A percentile compares a stretch with the other conserved stretches of the same genome.
Evolutionary conservation across 2,888 invertebrate genomes (phyloP).

Genomic region (Mythimna pallens): DNA sequence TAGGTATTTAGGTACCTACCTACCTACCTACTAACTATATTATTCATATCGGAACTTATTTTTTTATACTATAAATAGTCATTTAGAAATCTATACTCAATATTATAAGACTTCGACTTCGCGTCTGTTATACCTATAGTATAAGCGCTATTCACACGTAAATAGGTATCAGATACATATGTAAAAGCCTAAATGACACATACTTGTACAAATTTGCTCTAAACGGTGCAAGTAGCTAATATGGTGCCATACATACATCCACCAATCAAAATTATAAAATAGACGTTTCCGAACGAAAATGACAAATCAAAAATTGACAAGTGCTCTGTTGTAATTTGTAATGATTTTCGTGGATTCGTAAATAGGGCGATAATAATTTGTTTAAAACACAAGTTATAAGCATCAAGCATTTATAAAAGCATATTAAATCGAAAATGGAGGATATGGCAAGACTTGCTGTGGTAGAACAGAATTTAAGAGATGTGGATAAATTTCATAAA

Average conservation of each 20-base stretch:
- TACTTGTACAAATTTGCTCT: too few relatives aligned
- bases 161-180: too few relatives aligned
- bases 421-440: conserved; percentile 78
- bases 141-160: too few relatives aligned
- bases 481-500: conserved; percentile 77
- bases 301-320: conserved; percentile 86
- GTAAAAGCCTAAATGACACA: too few relatives aligned
- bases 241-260: too few relatives aligned
- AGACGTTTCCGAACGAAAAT: conserved; percentile 73
- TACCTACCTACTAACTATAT: background rate
- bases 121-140: too few relatives aligned
- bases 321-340: conserved; percentile 66
- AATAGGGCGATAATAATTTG: conserved; percentile 60
- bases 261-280: background rate
- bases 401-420: conserved; percentile 49
- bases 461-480: conserved; percentile 81
- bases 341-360: conserved; percentile 64
- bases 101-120: too few relatives aligned
- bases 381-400: conserved; percentile 44
- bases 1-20: background rate
- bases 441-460: conserved; percentile 86
- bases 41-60: background rate
- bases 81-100: too few relatives aligned
- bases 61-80: background rate
- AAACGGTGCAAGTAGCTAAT: too few relatives aligned